Percentiles rank a stretch among this genome's conserved stretches.
These are phyloP conservation scores for Lithophane leautieri DNA, from an alignment of 2,888 invertebrate species.

Conservation along the genomic window DNA sequence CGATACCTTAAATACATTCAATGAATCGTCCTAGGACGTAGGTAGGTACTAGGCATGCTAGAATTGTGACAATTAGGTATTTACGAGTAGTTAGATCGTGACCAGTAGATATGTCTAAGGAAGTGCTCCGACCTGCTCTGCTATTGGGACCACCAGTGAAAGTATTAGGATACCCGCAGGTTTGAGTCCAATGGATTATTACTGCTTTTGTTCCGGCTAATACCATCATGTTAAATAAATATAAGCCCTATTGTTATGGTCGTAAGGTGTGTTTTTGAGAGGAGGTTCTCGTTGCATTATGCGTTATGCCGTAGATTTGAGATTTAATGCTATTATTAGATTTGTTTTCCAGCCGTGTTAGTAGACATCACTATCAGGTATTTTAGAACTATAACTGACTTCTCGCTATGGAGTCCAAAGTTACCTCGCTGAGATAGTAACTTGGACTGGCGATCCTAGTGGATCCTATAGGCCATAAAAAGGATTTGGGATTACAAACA, in stretches of 20 bases:
- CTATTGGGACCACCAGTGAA: slow-evolving; percentile 67
- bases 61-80: slow-evolving; percentile 9
- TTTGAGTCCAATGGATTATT: slow-evolving; percentile 53
- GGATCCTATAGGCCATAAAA: neutral
- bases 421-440: neutral
- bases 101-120: slow-evolving; percentile 62
- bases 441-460: neutral
- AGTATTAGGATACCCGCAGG: slow-evolving; percentile 64
- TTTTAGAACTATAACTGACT: neutral
- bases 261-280: slow-evolving; percentile 13
- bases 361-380: neutral
- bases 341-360: slow-evolving; percentile 20
- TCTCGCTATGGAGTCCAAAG: neutral
- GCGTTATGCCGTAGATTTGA: slow-evolving; percentile 12
- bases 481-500: neutral
- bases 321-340: slow-evolving; percentile 38
- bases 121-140: slow-evolving; percentile 68
- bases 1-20: slow-evolving; percentile 4
- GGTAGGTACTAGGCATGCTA: neutral
- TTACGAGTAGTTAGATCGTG: slow-evolving; percentile 61
- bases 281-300: neutral
- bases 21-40: slow-evolving; percentile 6
- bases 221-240: neutral
- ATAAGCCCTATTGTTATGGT: neutral
- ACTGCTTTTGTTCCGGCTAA: slow-evolving; percentile 50